A percentile compares a stretch with the other conserved stretches of the same genome.
phyloP scores from a whole-genome alignment of 2,888 invertebrate species.

The Clusia tigrina region DNA sequence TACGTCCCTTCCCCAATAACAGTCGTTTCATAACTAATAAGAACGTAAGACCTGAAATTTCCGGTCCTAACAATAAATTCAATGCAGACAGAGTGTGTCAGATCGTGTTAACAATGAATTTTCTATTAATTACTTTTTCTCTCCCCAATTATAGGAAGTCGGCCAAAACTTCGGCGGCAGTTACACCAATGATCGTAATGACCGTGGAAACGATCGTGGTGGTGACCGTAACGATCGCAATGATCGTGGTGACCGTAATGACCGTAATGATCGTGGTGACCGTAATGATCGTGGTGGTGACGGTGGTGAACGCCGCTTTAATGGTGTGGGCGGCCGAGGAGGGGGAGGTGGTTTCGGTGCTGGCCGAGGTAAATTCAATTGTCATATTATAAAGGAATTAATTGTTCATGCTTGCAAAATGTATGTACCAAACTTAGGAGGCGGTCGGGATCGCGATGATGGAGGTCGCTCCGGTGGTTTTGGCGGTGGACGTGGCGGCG shows the following conservation, averaged over 20 bases:
- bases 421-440: neutral
- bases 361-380: neutral
- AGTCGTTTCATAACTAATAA: no score
- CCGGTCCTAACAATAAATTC: no score
- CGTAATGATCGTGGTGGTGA: neutral
- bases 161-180: no score
- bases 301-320: neutral
- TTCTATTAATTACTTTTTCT: no score
- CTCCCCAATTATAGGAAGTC: no score
- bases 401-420: neutral
- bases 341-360: no score
- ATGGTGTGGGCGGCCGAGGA: neutral
- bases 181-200: no score
- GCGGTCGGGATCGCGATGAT: conserved; percentile 39
- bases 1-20: no score
- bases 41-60: no score
- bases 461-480: conserved; percentile 40
- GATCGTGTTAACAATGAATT: no score
- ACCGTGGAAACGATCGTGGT: no score
- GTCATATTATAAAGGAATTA: neutral
- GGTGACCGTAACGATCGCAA: neutral
- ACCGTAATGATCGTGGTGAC: neutral
- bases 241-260: conserved; percentile 26
- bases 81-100: no score
- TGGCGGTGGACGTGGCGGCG: conserved; percentile 22